Conservation (phyloP, 2,797 vertebrate species). For the Rhinoraja longicauda region DNA sequence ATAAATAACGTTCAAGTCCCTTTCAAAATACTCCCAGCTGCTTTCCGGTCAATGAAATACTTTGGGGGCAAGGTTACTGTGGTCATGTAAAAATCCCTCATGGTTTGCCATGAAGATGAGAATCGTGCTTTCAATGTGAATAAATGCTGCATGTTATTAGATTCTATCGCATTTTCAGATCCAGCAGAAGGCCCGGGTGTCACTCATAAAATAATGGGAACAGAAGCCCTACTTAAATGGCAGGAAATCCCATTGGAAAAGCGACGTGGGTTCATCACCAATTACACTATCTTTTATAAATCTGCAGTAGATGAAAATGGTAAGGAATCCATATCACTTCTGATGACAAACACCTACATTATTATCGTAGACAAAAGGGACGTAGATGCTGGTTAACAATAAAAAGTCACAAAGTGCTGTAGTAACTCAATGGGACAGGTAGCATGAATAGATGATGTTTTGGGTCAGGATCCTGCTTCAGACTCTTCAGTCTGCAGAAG, state of each 20-base stretch:
- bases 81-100: not conserved
- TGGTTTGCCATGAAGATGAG: not conserved
- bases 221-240: constrained; percentile 55
- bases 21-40: no score
- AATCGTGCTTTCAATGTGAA: not conserved
- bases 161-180: constrained; percentile 45
- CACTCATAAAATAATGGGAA: constrained; percentile 46
- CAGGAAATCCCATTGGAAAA: constrained; percentile 51
- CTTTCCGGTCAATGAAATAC: no score
- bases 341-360: not conserved
- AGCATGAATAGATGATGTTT: no score
- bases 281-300: constrained; percentile 62
- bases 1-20: no score
- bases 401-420: no score
- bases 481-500: no score
- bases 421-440: no score
- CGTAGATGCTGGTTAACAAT: no score
- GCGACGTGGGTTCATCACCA: constrained; percentile 56
- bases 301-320: constrained; percentile 51
- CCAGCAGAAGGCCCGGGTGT: constrained; percentile 52
- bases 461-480: no score
- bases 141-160: not conserved
- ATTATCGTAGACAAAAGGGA: not conserved
- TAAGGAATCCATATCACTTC: constrained; percentile 45
- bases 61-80: no score